Conservation (phyloP, 2,888 invertebrate genomes). For the Deroplatys truncata region DNA sequence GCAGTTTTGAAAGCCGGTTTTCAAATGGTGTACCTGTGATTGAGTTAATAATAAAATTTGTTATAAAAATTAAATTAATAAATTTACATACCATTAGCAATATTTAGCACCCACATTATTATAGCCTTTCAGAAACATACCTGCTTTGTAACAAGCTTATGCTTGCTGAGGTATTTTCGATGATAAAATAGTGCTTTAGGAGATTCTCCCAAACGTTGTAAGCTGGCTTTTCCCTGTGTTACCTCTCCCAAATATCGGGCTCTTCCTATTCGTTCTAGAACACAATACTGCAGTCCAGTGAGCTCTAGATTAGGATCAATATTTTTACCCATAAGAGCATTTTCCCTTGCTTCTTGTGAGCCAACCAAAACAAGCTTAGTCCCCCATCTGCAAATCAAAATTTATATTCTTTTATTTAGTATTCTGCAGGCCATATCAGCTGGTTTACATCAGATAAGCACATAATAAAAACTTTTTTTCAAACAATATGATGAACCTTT, state of each 20-base stretch:
- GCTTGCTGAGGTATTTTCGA: constrained; percentile 56
- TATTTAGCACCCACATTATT: too few species aligned
- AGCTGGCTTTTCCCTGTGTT: constrained; percentile 59
- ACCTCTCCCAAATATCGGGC: constrained; percentile 65
- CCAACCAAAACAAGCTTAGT: constrained; percentile 67
- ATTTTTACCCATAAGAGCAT: constrained; percentile 51
- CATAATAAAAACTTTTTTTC: too few species aligned
- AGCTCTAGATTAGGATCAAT: constrained; percentile 46
- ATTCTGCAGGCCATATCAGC: too few species aligned
- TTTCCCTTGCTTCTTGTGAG: constrained; percentile 55
- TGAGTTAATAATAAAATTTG: too few species aligned
- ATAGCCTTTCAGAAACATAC: constrained; percentile 33
- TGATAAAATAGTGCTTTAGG: constrained; percentile 60
- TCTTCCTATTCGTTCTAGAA: constrained; percentile 71
- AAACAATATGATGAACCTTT: too few species aligned
- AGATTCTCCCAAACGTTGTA: constrained; percentile 53
- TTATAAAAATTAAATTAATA: too few species aligned
- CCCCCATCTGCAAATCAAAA: constrained; percentile 50
- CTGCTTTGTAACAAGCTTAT: constrained; percentile 61
- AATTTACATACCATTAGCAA: too few species aligned
- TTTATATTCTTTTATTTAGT: not conserved
- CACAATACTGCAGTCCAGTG: constrained; percentile 58
- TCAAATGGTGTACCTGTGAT: constrained; percentile 47
- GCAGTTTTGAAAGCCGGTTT: constrained; percentile 44
- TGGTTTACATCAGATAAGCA: too few species aligned